Base-by-base conservation (phyloP, 2,888 invertebrate species). In the Coecobrya sp. region DNA sequence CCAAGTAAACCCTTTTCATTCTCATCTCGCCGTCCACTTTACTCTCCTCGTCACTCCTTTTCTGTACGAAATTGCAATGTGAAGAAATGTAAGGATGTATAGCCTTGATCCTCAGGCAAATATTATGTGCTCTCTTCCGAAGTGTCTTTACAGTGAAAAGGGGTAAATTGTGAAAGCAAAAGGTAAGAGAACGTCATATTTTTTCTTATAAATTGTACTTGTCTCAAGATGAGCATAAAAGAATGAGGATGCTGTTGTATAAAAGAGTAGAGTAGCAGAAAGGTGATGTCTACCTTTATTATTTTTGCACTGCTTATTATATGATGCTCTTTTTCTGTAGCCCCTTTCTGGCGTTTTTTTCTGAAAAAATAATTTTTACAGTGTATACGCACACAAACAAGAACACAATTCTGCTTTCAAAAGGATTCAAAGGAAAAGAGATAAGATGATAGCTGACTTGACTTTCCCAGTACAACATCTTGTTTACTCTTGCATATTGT, bases 381-480 rank as follows among this genome's bases (percentile, higher is more conserved):
- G 36, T 42, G 25, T 68, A 16, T 8, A 68, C 30, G 68, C 68
- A 16, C 70, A 73, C 19, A 42, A 42, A 42, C 70, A 73, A 42
- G 42, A 73, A 42, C 27, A 30, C 13, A 30, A 68, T 42, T 73
- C n/a, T 2, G 0, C 19, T 73, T 73, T 73, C 36, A 73, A 73
- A 73, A 42, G 42, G n/a, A 19, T 73, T 73, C 42, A 73, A 19
- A 73, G 8, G 70, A 73, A 36, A 73, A 73, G 70, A 42, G 42
- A 73, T n/a, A 19, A 19, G 42, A 42, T 4, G 36, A 36, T 36
- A 36, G 36, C 36, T 36, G n/a, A 4, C 3, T 68, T 68, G 36
- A 27, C 68, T 30, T 68, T 68, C 68, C 68, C 30, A 27, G 68
- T 68, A 68, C 16, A 30, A 19, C 8, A n/a, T 62, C n/a, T 22